Evolutionary conservation across 2,797 vertebrate species (phyloP), one percentile per base, ranked within the genome.

Genomic region (Peromyscus nudipes): DNA sequence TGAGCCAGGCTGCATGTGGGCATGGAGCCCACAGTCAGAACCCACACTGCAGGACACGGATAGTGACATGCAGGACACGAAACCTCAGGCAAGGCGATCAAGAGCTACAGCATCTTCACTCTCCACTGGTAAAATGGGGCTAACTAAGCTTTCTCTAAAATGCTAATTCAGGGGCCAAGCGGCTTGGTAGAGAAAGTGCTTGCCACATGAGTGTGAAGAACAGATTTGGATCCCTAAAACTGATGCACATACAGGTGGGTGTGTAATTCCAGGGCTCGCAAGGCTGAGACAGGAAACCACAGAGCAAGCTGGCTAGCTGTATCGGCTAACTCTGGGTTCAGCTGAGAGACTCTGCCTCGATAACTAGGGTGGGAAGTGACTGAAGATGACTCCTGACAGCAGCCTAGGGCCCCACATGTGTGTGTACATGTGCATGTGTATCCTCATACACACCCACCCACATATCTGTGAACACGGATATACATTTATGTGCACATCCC

Each of bases 21-120:
- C n/a, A 6, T 0, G 16, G 46, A 55, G 37, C 12, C 76, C 0
- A 0, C 0, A 1, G 1, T 19, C 46, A 37, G 43, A n/a, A 21
- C 71, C 77, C 11, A 23, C 6, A 10, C 0, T 10, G 31, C 12
- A 19, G 1, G 31, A 14, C 7, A 49, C 0, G 0, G 1, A 40
- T 5, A 6, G 29, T 37, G 16, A 43, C 43, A 29, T 0, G 0
- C 31, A 23, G 12, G 1, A 6, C 25, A 11, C 5, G 46, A 19
- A 46, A 19, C 46, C 31, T 2, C 17, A 27, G 43, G 34, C 27
- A 25, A 80, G 27, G 27, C 2, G 27, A 37, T 79, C 16, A 11
- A 0, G 0, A 87, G 80, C n/a, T 65, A 49, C 0, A 2, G 31
- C 6, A 6, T 65, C 85, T 49, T 62, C 31, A 4, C 16, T 16